These are phyloP conservation scores for Brachionus rubens DNA, from an alignment of 1,140 invertebrate genomes.

Conservation along the genomic window DNA sequence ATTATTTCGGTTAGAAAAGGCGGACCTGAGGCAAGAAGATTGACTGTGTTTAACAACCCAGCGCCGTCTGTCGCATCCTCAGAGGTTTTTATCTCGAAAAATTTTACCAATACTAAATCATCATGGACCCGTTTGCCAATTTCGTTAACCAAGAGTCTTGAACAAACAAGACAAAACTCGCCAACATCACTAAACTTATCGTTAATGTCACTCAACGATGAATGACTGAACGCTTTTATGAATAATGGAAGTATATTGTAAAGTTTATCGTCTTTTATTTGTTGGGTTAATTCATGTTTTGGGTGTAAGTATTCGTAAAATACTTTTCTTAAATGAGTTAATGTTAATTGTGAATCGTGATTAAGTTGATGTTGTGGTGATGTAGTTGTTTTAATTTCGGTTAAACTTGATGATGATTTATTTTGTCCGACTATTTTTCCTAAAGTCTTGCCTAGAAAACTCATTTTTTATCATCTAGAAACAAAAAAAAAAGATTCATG, in stretches of 20 bases:
- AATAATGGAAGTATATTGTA: conserved; percentile 97
- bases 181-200: conserved; percentile 90
- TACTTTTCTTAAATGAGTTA: conserved; percentile 91
- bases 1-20: conserved; percentile 67
- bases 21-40: conserved; percentile 16
- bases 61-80: conserved; percentile 35
- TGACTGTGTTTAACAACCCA: conserved; percentile 31
- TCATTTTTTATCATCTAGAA: conserved; percentile 29
- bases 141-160: conserved; percentile 26
- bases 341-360: conserved; percentile 65
- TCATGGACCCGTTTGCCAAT: conserved; percentile 36
- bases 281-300: conserved; percentile 63
- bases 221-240: conserved; percentile 90
- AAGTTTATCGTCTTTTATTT: conserved; percentile 83
- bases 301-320: conserved; percentile 89
- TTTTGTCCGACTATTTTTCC: conserved; percentile 11
- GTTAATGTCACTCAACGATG: conserved; percentile 83
- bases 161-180: conserved; percentile 69
- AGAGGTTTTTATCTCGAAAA: conserved; percentile 20
- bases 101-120: conserved; percentile 33
- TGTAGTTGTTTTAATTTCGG: not conserved
- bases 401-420: no score
- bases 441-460: conserved; percentile 30
- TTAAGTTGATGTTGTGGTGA: not conserved
- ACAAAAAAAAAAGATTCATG: no score